Evolutionary conservation across 2,113 vertebrate species (phyloP).

Genomic region (Glaucidium brasilianum): DNA sequence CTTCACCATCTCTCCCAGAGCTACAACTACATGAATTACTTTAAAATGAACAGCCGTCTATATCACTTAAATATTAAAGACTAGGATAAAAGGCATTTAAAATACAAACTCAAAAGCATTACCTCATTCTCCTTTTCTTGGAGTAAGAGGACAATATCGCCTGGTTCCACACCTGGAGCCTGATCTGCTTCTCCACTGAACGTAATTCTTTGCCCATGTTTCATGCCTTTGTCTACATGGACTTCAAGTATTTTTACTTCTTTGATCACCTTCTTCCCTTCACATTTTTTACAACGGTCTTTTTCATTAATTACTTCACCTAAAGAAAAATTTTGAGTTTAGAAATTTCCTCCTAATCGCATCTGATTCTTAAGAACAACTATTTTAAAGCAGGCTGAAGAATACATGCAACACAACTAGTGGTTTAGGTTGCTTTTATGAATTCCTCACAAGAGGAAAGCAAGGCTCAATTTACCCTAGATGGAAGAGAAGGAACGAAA

Average conservation of each 20-base stretch:
- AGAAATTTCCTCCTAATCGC: not conserved
- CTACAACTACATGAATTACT: not conserved
- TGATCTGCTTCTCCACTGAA: constrained; percentile 98
- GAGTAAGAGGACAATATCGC: constrained; percentile 94
- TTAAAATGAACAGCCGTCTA: not conserved
- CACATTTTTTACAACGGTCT: constrained; percentile 98
- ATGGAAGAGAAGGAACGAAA: not conserved
- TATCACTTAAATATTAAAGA: not conserved
- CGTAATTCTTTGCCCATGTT: constrained; percentile 95
- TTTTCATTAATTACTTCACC: constrained; percentile 98
- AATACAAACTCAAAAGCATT: constrained; percentile 24
- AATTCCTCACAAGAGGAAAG: not conserved
- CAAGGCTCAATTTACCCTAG: not conserved
- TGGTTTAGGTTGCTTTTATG: not conserved
- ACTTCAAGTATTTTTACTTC: constrained; percentile 98
- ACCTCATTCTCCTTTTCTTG: constrained; percentile 98
- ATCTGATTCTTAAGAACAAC: not conserved
- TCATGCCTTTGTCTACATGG: constrained; percentile 99
- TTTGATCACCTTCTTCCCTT: constrained; percentile 97
- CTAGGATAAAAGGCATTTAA: not conserved
- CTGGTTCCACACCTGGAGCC: constrained; percentile 93
- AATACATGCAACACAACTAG: not conserved
- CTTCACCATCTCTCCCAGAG: not conserved
- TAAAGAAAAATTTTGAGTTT: constrained; percentile 56
- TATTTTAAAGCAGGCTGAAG: not conserved